Conservation (phyloP, 37 sponge, comb jelly and placozoan species). For the Agelas oroides region DNA sequence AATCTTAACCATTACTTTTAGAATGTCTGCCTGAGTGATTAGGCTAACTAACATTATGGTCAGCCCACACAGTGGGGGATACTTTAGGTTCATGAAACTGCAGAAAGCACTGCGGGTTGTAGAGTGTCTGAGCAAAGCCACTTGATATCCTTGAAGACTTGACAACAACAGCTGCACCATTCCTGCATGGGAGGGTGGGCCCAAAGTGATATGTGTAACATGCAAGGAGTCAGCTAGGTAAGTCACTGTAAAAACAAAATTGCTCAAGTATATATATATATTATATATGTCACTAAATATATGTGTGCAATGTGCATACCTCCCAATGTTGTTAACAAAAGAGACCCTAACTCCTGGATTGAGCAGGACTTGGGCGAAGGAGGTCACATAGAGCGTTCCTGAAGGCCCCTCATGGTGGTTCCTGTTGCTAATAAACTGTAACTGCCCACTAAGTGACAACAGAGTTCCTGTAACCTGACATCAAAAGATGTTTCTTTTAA, state of each 20-base stretch:
- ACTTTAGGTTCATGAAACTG: conserved; percentile 1
- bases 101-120: conserved; percentile 58
- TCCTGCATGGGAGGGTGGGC: conserved; percentile 4
- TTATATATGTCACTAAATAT: too few species aligned
- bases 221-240: too few species aligned
- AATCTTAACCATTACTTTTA: too few species aligned
- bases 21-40: too few species aligned
- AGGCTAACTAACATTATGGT: too few species aligned
- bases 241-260: too few species aligned
- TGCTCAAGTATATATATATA: too few species aligned
- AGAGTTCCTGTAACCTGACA: conserved; percentile 19
- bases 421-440: conserved; percentile 3
- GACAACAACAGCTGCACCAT: conserved; percentile 46
- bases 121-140: conserved; percentile 19
- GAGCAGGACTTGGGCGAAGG: conserved; percentile 44
- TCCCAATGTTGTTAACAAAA: conserved; percentile 57
- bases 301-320: conserved; percentile 9
- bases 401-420: conserved; percentile 18
- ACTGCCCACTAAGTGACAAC: neutral
- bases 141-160: conserved; percentile 1
- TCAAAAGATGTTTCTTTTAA: neutral
- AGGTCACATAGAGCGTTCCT: conserved; percentile 38
- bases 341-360: conserved; percentile 12
- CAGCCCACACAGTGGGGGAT: conserved; percentile 17
- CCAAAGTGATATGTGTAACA: too few species aligned